Conservation (phyloP, 2,888 invertebrate genomes). For the Monopis laevigella region DNA sequence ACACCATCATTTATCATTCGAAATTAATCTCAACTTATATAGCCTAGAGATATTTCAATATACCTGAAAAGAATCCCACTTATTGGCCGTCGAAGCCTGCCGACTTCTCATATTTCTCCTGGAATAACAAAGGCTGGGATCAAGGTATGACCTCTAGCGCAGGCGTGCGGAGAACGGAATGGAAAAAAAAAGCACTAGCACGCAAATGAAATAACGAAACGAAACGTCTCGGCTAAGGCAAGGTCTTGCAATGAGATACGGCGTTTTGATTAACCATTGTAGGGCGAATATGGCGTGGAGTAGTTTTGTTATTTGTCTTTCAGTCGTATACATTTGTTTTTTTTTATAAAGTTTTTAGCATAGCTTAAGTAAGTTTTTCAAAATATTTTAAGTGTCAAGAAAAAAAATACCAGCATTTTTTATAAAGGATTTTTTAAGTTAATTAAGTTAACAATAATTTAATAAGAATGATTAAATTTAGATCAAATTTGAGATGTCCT, state of each 20-base stretch:
- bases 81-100: conserved; percentile 38
- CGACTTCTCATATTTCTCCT: conserved; percentile 53
- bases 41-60: conserved; percentile 58
- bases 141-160: conserved; percentile 46
- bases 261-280: conserved; percentile 62
- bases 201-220: conserved; percentile 66
- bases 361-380: too few species aligned
- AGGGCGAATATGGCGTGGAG: conserved; percentile 9
- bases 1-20: conserved; percentile 48
- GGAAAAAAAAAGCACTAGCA: conserved; percentile 45
- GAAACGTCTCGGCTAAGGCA: conserved; percentile 34
- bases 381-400: too few species aligned
- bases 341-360: too few species aligned
- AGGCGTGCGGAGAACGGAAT: conserved; percentile 27
- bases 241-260: conserved; percentile 59
- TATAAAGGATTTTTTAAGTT: too few species aligned
- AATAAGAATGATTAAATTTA: too few species aligned
- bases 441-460: too few species aligned
- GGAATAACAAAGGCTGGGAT: conserved; percentile 53
- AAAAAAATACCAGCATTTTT: too few species aligned
- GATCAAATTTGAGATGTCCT: too few species aligned
- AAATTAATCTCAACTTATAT: conserved; percentile 46
- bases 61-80: conserved; percentile 54
- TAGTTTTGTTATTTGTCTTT: background rate
- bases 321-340: too few species aligned